Evolutionary conservation across 1,140 invertebrate genomes (phyloP).

Genomic region (Lepeophtheirus salmonis): DNA sequence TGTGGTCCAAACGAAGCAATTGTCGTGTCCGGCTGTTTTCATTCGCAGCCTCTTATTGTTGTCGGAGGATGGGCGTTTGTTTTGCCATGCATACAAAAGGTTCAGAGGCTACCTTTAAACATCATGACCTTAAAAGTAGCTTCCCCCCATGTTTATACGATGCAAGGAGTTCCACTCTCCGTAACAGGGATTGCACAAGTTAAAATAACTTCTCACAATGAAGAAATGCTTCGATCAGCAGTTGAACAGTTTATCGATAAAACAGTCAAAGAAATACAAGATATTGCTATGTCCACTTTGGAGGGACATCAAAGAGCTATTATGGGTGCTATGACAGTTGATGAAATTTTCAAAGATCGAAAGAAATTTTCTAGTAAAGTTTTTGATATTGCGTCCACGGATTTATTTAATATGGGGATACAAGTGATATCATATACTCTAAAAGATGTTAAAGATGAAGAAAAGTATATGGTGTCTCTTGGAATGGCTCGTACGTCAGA

Average conservation of each 20-base stretch:
- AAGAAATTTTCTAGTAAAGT: conserved; percentile 32
- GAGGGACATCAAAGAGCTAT: conserved; percentile 18
- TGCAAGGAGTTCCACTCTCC: conserved; percentile 18
- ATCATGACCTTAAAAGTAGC: conserved; percentile 16
- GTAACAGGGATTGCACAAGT: conserved; percentile 18
- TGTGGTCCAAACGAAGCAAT: conserved; percentile 17
- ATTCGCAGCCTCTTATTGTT: conserved; percentile 13
- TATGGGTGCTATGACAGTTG: conserved; percentile 18
- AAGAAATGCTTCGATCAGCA: conserved; percentile 17
- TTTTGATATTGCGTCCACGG: conserved; percentile 31
- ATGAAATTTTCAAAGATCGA: conserved; percentile 33
- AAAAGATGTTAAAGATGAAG: conserved; percentile 32
- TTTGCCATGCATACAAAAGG: conserved; percentile 16
- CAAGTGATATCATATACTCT: conserved; percentile 32
- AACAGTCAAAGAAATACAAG: conserved; percentile 11
- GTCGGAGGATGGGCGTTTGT: conserved; percentile 18
- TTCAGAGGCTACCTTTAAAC: conserved; percentile 15
- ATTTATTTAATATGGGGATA: conserved; percentile 32
- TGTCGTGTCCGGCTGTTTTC: conserved; percentile 17
- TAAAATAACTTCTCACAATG: conserved; percentile 14
- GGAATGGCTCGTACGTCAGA: conserved; percentile 88
- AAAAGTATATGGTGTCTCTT: conserved; percentile 28
- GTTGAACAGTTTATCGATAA: conserved; percentile 19
- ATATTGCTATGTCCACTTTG: conserved; percentile 12
- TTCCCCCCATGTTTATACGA: conserved; percentile 14